Conservation (phyloP, 2,113 vertebrate species). For the Meriones unguiculatus region DNA sequence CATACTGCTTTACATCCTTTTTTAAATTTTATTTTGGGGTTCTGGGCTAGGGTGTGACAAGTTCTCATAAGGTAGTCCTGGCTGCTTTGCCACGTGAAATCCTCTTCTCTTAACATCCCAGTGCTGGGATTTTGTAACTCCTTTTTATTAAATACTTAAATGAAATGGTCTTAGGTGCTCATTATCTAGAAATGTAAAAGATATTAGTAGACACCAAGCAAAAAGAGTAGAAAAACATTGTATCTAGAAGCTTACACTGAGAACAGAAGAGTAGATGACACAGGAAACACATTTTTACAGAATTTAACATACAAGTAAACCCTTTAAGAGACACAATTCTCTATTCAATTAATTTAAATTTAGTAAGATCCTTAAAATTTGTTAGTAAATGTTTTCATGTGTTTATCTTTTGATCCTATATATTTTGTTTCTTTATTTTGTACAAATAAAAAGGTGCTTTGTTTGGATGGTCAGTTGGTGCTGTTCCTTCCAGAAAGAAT, state of each 20-base stretch:
- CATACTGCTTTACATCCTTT: background rate
- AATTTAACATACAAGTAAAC: background rate
- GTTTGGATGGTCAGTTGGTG: background rate
- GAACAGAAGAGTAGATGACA: background rate
- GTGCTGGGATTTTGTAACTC: background rate
- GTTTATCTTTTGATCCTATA: background rate
- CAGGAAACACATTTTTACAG: background rate
- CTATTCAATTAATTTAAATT: background rate
- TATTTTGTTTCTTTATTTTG: constrained; percentile 7
- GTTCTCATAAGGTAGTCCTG: background rate
- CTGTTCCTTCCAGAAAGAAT: background rate
- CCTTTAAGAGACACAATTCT: background rate
- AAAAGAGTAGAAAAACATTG: background rate
- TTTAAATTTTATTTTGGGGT: background rate
- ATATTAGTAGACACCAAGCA: background rate
- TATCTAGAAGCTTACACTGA: background rate
- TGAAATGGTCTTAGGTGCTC: background rate
- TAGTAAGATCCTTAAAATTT: background rate
- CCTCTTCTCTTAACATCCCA: too few relatives aligned
- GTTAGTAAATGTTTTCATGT: background rate
- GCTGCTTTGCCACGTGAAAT: background rate
- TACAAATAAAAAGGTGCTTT: background rate
- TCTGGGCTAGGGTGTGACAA: background rate
- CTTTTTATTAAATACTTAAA: constrained; percentile 53
- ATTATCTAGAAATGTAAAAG: background rate